Conservation (phyloP, 2,888 invertebrate species). For the Eulithis testata region DNA sequence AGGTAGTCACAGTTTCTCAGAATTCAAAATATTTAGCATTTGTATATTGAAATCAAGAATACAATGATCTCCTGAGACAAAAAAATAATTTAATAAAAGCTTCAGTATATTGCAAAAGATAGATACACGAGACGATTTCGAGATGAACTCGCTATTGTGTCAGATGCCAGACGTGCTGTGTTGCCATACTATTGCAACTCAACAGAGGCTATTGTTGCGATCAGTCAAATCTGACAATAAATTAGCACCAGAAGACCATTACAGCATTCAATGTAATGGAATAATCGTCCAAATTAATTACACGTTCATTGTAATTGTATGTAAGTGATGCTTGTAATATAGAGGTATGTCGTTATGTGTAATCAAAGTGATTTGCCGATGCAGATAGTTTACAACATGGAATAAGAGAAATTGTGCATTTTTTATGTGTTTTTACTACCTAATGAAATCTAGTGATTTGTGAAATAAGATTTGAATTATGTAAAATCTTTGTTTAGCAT, state of each 20-base stretch:
- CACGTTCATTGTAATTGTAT: neutral
- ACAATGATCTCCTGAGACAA: too few relatives aligned
- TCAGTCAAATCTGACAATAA: conserved; percentile 29
- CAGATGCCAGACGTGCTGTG: conserved; percentile 9
- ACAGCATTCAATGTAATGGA: neutral
- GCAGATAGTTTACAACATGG: too few relatives aligned
- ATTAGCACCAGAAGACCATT: conserved; percentile 10
- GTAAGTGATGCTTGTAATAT: neutral
- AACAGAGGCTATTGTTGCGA: conserved; percentile 6
- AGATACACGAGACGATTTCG: conserved; percentile 15
- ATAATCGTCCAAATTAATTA: conserved; percentile 8
- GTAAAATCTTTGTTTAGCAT: too few relatives aligned
- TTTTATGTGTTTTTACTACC: too few relatives aligned
- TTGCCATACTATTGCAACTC: conserved; percentile 19
- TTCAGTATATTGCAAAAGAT: neutral
- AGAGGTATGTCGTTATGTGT: neutral
- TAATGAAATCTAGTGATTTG: too few relatives aligned
- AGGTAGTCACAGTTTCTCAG: too few relatives aligned
- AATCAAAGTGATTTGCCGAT: neutral
- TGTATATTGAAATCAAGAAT: too few relatives aligned
- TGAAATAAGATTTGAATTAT: too few relatives aligned
- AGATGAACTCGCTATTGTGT: conserved; percentile 16
- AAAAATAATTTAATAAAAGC: too few relatives aligned
- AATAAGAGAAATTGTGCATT: too few relatives aligned
- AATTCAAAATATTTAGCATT: too few relatives aligned